phyloP scores from a whole-genome alignment of 2,113 vertebrate genomes.

The Murina feae region DNA sequence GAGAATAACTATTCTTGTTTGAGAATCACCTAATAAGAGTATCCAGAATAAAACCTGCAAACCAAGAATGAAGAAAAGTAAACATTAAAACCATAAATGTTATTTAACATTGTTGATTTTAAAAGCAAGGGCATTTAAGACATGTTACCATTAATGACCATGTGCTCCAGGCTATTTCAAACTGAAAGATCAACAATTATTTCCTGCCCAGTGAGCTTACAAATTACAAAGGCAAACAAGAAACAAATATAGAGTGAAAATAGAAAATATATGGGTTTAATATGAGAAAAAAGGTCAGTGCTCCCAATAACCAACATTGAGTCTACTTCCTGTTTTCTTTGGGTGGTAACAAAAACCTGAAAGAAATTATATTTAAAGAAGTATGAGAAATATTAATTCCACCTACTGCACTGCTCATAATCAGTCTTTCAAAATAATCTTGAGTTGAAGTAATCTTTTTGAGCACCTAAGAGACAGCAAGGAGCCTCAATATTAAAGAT shows the following conservation, averaged over 20 bases:
- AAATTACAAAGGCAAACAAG: constrained; percentile 40
- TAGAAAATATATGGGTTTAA: not conserved
- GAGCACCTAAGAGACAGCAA: not conserved
- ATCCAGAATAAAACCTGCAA: constrained; percentile 24
- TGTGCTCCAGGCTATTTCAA: not conserved
- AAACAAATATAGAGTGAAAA: constrained; percentile 32
- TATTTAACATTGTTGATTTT: constrained; percentile 18
- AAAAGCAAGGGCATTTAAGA: not conserved
- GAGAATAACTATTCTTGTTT: not conserved
- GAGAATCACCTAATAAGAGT: not conserved
- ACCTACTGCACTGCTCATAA: not conserved
- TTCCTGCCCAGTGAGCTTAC: constrained; percentile 34
- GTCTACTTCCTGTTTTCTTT: not conserved
- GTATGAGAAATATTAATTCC: not conserved
- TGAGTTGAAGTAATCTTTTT: not conserved
- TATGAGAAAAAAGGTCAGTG: not conserved
- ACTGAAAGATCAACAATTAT: constrained; percentile 41
- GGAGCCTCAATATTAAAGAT: not conserved
- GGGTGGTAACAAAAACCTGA: not conserved
- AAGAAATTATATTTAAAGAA: constrained; percentile 17
- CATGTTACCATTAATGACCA: constrained; percentile 1
- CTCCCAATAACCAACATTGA: not conserved
- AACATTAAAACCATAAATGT: constrained; percentile 16
- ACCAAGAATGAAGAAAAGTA: constrained; percentile 3
- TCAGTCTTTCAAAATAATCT: constrained; percentile 10